phyloP scores from a whole-genome alignment of 2,113 vertebrate species.

The Plotosus lineatus region DNA sequence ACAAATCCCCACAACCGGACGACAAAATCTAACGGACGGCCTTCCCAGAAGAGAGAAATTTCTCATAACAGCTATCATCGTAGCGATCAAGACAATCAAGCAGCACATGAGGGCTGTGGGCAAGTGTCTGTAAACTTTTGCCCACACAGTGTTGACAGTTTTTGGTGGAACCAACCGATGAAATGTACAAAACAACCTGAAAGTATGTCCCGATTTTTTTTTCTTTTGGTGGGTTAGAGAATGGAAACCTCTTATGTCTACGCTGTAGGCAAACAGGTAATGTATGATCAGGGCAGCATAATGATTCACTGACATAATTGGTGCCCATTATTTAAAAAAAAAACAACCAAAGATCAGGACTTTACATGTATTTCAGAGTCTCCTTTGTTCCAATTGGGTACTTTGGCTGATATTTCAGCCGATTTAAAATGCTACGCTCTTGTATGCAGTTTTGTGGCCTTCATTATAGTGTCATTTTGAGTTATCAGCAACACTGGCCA shows the following conservation, averaged over 20 bases:
- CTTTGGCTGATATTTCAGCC: conserved; percentile 57
- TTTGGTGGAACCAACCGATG: neutral
- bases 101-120: no score
- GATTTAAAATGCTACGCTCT: conserved; percentile 40
- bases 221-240: no score
- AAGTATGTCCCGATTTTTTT: neutral
- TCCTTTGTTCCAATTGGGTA: conserved; percentile 33
- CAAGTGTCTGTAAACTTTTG: no score
- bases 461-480: conserved; percentile 75
- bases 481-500: conserved; percentile 69
- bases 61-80: no score
- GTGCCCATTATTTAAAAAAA: conserved; percentile 19
- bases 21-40: no score
- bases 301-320: neutral
- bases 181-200: neutral
- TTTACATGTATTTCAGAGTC: conserved; percentile 9
- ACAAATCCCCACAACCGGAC: no score
- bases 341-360: neutral
- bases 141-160: no score
- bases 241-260: conserved; percentile 6
- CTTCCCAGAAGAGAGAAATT: no score
- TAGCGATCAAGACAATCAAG: no score
- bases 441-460: conserved; percentile 57
- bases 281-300: conserved; percentile 8
- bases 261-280: conserved; percentile 3